These are phyloP conservation scores for Ennomos erosarius DNA, from an alignment of 2,888 invertebrate genomes.

Conservation along the genomic window DNA sequence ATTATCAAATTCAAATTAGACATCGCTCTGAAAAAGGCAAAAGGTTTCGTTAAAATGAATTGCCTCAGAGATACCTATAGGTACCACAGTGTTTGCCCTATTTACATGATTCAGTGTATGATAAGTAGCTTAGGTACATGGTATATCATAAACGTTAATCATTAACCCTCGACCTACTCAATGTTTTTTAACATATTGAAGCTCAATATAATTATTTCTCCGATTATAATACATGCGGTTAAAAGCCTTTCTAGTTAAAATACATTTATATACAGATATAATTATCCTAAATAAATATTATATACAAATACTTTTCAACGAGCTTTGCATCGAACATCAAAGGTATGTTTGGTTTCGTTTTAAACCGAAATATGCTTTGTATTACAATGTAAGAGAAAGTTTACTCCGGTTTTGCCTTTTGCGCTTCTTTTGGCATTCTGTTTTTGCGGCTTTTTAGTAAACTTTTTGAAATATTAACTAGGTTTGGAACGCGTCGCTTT, in stretches of 20 bases:
- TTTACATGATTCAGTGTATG: no score
- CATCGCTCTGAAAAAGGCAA: no score
- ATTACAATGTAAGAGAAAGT: conserved; percentile 29
- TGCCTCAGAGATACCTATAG: no score
- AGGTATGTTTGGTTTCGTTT: conserved; percentile 28
- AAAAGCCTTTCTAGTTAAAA: conserved; percentile 41
- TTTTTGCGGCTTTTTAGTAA: conserved; percentile 32
- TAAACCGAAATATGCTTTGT: conserved; percentile 37
- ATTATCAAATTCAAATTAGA: no score
- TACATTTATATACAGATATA: conserved; percentile 45
- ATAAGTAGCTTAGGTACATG: not conserved
- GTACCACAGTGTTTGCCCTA: no score
- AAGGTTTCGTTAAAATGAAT: no score
- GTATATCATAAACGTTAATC: not conserved
- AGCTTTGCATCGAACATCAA: conserved; percentile 31
- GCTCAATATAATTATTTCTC: conserved; percentile 29
- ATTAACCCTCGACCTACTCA: conserved; percentile 11
- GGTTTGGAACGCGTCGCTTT: conserved; percentile 9
- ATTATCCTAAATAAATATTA: conserved; percentile 26
- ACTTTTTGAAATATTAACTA: conserved; percentile 23
- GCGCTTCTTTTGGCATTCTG: conserved; percentile 29
- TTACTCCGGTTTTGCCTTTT: conserved; percentile 27
- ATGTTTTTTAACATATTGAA: conserved; percentile 26
- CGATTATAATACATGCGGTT: conserved; percentile 56
- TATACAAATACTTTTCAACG: conserved; percentile 31